These are phyloP conservation scores for Hipposideros armiger DNA, from an alignment of 2,113 vertebrate genomes.

Conservation along the genomic window DNA sequence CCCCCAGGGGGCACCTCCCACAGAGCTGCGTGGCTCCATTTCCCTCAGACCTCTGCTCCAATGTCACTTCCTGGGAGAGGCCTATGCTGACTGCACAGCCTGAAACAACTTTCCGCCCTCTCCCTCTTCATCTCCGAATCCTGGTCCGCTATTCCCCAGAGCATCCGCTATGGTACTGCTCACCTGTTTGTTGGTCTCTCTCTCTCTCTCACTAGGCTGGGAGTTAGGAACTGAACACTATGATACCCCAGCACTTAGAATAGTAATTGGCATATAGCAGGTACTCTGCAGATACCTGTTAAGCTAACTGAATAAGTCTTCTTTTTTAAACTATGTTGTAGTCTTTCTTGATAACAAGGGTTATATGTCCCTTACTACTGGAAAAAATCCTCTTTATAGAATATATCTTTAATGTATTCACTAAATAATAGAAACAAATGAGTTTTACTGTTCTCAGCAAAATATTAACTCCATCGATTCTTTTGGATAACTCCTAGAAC, in stretches of 20 bases:
- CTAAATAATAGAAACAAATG: neutral
- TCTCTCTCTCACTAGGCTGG: neutral
- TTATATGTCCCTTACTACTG: neutral
- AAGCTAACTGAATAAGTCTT: neutral
- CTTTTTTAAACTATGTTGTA: slow-evolving; percentile 1
- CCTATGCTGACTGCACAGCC: neutral
- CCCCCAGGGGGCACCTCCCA: neutral
- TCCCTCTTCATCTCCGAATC: neutral
- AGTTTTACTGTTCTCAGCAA: neutral
- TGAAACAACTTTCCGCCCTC: neutral
- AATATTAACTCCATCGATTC: neutral
- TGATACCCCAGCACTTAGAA: neutral
- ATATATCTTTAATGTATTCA: slow-evolving; percentile 26
- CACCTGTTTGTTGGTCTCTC: neutral
- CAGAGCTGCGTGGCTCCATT: neutral
- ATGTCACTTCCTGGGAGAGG: neutral
- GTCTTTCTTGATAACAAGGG: neutral
- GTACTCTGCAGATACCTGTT: neutral
- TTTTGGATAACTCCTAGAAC: neutral
- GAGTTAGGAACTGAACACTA: neutral
- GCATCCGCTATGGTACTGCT: neutral
- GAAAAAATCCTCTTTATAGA: neutral
- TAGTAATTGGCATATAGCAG: neutral
- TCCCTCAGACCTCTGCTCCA: neutral
- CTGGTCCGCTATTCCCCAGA: neutral